A percentile compares a stretch with the other conserved stretches of the same genome.
phyloP scores from a whole-genome alignment of 30 jellyfish, hydroid and myxozoan species.

The Pelagia noctiluca region DNA sequence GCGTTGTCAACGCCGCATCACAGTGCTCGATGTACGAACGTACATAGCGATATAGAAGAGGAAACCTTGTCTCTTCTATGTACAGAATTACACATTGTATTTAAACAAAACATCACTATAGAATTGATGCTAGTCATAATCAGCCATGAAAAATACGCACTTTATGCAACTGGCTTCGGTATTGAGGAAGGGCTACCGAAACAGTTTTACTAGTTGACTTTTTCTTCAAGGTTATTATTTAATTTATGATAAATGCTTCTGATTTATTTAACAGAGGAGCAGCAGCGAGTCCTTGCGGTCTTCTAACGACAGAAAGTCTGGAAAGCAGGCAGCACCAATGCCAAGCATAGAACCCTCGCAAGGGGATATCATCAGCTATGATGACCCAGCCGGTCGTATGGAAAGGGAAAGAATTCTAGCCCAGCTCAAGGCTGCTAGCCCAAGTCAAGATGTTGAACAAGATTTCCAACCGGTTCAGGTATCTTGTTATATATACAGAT shows the following conservation, averaged over 20 bases:
- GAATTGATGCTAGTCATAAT: too few species aligned
- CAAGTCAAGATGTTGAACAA: slow-evolving; percentile 85
- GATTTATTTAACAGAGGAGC: slow-evolving; percentile 56
- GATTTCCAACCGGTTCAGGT: slow-evolving; percentile 40
- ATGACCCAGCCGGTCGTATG: slow-evolving; percentile 95
- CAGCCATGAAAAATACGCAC: too few species aligned
- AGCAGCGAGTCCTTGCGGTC: slow-evolving; percentile 78
- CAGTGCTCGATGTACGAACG: too few species aligned
- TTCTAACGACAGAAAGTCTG: slow-evolving; percentile 32
- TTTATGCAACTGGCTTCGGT: too few species aligned
- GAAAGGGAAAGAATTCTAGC: slow-evolving; percentile 95
- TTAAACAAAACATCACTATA: too few species aligned
- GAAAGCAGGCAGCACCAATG: not conserved
- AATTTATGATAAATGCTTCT: not conserved
- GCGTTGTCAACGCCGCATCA: too few species aligned
- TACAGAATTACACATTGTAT: too few species aligned
- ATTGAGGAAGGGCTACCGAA: too few species aligned
- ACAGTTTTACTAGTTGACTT: not conserved
- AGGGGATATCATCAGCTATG: slow-evolving; percentile 94
- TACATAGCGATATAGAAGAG: too few species aligned
- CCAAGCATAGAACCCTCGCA: slow-evolving; percentile 87
- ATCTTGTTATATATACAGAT: too few species aligned
- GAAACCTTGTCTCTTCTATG: too few species aligned
- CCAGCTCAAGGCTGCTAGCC: slow-evolving; percentile 91
- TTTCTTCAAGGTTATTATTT: not conserved